These are phyloP conservation scores for Garra rufa DNA, from an alignment of 2,113 vertebrate genomes.

Conservation along the genomic window DNA sequence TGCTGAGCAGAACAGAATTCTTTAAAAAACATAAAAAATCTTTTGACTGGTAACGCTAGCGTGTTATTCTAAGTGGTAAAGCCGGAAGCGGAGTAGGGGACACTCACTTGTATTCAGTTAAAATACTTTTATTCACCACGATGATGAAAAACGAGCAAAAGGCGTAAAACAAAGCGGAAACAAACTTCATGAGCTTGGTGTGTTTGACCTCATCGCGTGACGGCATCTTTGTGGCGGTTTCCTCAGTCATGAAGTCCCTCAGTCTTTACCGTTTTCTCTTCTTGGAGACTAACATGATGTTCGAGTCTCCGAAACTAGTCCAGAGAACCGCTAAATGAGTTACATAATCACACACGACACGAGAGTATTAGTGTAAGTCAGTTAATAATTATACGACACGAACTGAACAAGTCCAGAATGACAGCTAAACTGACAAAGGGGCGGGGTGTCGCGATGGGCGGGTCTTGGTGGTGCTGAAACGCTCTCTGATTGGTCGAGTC, in stretches of 20 bases:
- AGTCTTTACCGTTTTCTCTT: background rate
- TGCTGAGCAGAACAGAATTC: too few relatives aligned
- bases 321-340: too few relatives aligned
- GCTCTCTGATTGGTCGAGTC: background rate
- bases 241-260: background rate
- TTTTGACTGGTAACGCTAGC: too few relatives aligned
- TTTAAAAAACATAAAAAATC: too few relatives aligned
- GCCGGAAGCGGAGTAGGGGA: background rate
- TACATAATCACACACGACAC: background rate
- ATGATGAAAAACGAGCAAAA: constrained; percentile 85
- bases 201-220: background rate
- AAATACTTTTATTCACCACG: constrained; percentile 87
- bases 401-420: background rate
- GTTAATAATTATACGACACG: background rate
- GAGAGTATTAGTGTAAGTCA: background rate
- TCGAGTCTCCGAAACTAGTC: background rate
- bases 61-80: background rate
- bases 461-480: background rate
- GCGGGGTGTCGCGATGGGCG: background rate
- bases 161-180: constrained; percentile 86
- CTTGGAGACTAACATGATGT: background rate
- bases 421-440: background rate
- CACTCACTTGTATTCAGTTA: constrained; percentile 86
- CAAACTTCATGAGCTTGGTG: constrained; percentile 55
- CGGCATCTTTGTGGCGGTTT: background rate